A percentile compares a stretch with the other conserved stretches of the same genome.
Conservation (phyloP, 2,113 vertebrate species). For the Bothrops jararaca region DNA sequence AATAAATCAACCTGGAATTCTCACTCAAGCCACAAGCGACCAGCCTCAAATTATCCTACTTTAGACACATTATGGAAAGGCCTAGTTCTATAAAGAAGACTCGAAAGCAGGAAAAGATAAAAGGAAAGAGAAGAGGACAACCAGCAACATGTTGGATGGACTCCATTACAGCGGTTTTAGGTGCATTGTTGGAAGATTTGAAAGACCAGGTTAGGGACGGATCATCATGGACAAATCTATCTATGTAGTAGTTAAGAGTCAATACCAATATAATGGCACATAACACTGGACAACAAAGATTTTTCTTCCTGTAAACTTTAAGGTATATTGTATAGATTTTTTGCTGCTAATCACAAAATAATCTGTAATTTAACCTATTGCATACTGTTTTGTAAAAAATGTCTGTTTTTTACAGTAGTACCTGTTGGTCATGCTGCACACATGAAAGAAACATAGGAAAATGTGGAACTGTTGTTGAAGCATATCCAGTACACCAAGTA, state of each 20-base stretch:
- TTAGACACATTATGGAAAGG: background rate
- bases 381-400: background rate
- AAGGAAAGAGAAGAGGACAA: background rate
- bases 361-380: background rate
- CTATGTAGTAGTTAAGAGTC: background rate
- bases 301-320: background rate
- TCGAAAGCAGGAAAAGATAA: background rate
- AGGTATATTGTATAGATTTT: background rate
- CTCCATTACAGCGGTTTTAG: background rate
- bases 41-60: background rate
- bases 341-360: background rate
- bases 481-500: no score
- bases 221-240: background rate
- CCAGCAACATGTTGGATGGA: background rate
- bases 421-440: background rate
- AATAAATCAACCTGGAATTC: background rate
- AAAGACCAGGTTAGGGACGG: background rate
- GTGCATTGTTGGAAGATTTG: background rate
- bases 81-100: background rate
- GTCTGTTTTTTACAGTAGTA: background rate
- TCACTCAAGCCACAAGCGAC: background rate
- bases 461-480: background rate
- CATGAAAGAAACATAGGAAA: background rate
- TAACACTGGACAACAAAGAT: background rate
- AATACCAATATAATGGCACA: background rate